Evolutionary conservation across 1,140 invertebrate species (phyloP).

Genomic region (Aphelenchoides fujianensis): DNA sequence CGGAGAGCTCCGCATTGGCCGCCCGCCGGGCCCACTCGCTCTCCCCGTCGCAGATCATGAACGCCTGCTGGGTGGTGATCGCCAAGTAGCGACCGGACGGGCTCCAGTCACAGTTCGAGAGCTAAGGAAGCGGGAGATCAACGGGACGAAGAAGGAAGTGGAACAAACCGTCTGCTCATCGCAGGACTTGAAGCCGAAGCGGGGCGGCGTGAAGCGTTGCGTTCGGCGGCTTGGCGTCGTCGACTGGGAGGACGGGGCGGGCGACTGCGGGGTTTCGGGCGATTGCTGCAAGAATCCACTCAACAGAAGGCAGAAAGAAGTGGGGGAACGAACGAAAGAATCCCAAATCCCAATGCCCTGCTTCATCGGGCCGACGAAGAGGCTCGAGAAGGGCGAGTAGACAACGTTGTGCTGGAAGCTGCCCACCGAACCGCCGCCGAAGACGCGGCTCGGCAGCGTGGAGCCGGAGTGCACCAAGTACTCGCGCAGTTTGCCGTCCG

Average conservation of each 20-base stretch:
- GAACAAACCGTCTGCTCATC: constrained; percentile 4
- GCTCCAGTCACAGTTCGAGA: constrained; percentile 3
- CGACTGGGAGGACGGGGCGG: neutral
- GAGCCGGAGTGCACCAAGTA: neutral
- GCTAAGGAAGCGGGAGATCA: too few species aligned
- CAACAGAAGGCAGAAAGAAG: neutral
- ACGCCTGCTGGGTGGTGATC: neutral
- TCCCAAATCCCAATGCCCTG: constrained; percentile 11
- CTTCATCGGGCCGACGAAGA: neutral
- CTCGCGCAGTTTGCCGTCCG: neutral
- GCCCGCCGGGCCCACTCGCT: neutral
- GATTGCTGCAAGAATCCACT: neutral
- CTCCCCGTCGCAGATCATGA: constrained; percentile 4
- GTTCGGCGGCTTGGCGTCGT: neutral
- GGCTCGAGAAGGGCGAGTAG: neutral
- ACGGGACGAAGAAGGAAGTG: too few species aligned
- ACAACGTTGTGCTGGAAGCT: neutral
- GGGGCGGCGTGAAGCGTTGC: neutral
- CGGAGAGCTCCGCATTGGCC: neutral
- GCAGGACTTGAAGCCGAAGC: neutral
- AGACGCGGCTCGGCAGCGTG: neutral
- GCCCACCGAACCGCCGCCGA: neutral
- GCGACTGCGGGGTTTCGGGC: neutral
- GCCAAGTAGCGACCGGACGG: neutral
- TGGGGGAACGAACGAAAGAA: neutral